Percentiles rank a stretch among this genome's conserved stretches.
These are phyloP conservation scores for Laothoe populi DNA, from an alignment of 2,888 invertebrate species.

Conservation along the genomic window DNA sequence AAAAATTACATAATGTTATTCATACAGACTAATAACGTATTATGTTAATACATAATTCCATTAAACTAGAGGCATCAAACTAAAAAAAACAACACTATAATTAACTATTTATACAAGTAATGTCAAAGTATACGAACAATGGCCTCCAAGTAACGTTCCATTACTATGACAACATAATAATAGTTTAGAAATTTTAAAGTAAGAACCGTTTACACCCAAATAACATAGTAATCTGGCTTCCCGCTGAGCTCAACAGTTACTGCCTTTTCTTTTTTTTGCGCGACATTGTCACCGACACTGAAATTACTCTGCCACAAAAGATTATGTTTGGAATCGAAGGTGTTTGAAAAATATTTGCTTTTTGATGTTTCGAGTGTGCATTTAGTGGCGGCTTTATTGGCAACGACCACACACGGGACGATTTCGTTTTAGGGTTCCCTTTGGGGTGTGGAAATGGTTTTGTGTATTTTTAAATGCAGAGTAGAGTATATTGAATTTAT, in stretches of 20 bases:
- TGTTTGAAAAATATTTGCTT: conserved; percentile 84
- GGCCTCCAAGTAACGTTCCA: conserved; percentile 48
- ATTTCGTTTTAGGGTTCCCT: conserved; percentile 25
- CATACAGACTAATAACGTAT: not conserved
- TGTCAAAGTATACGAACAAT: conserved; percentile 22
- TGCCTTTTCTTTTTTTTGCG: conserved; percentile 42
- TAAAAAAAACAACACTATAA: not conserved
- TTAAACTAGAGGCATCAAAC: not conserved
- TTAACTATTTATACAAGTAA: conserved; percentile 19
- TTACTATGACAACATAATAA: conserved; percentile 76
- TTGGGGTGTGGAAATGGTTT: not conserved
- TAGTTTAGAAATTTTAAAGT: conserved; percentile 57
- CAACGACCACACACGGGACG: conserved; percentile 45
- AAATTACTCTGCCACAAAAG: conserved; percentile 79
- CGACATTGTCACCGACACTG: conserved; percentile 74
- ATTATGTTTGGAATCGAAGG: conserved; percentile 67
- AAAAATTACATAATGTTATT: not conserved
- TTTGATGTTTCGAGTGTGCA: conserved; percentile 67
- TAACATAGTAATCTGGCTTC: conserved; percentile 73
- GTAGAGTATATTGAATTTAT: too few species aligned
- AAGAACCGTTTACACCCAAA: conserved; percentile 66
- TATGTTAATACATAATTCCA: not conserved
- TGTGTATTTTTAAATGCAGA: not conserved
- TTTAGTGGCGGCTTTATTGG: conserved; percentile 49
- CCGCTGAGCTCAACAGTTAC: conserved; percentile 67